Percentiles rank a stretch among this genome's conserved stretches.
Conservation (phyloP, 1,140 invertebrate genomes). For the Pseudomyrmex flavicornis region DNA sequence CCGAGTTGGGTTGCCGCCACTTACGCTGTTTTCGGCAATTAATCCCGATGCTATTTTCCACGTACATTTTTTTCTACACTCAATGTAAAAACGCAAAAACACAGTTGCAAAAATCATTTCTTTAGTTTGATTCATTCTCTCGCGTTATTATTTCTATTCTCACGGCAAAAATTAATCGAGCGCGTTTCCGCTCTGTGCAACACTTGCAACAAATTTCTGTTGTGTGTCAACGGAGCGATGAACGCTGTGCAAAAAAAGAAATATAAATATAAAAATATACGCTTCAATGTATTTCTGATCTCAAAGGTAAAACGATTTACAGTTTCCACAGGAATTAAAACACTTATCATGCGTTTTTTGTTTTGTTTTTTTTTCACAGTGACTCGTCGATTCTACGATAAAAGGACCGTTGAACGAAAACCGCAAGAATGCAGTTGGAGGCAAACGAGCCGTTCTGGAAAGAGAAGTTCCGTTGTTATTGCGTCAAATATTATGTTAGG, state of each 20-base stretch:
- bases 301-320: background rate
- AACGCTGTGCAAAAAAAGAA: background rate
- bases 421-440: conserved; percentile 30
- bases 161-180: conserved; percentile 7
- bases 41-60: too few species aligned
- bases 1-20: too few species aligned
- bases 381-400: background rate
- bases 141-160: too few species aligned
- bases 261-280: conserved; percentile 13
- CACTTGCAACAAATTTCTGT: background rate
- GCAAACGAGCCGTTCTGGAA: background rate
- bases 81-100: background rate
- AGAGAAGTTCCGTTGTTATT: background rate
- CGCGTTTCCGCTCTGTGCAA: background rate
- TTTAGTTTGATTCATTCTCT: background rate
- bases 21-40: too few species aligned
- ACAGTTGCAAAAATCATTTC: background rate
- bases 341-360: background rate
- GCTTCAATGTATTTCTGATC: background rate
- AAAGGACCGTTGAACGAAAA: conserved; percentile 15
- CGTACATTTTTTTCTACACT: background rate
- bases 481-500: background rate
- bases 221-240: too few species aligned
- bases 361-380: too few species aligned
- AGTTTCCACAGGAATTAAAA: conserved; percentile 13